Evolutionary conservation across 1,140 invertebrate species (phyloP), one percentile per base, ranked within the genome.

Genomic region (Ptiloglossa arizonensis): DNA sequence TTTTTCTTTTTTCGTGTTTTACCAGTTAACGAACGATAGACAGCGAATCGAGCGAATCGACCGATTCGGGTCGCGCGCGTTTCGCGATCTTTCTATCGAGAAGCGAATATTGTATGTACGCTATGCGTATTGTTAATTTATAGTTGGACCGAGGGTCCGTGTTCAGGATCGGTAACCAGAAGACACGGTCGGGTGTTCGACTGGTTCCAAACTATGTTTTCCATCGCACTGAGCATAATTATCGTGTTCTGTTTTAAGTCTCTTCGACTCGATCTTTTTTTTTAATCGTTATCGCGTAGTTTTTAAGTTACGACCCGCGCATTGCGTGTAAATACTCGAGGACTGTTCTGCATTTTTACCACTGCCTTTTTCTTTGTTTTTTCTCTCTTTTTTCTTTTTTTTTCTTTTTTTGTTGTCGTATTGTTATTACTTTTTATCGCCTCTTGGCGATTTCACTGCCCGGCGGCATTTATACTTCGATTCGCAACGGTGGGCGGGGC

Each of bases 291-390:
- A 24, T 29, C 52, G 9, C 19, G 4, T 62, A 62, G 59, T 38
- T 22, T 35, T 44, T 62, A 62, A 41, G 59, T 62, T 62, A 22
- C 35, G n/a, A 62, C 22, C 32, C 1, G 4, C 9, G 1, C 5
- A 9, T 62, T 19, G 11, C 57, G 57, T 38, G 35, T 41, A 41
- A 41, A 62, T 62, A 62, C 35, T 62, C 35, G 6, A 44, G 8
- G 32, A 62, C 19, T 62, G 22, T 62, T 5, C n/a, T 62, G 35
- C 35, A 41, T 62, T 62, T 52, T 60, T 41, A 62, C 22, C 59
- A 62, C 59, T 62, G 59, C 59, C 59, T 62, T 62, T 35, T 41
- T 35, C n/a, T 60, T 41, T 15, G 32, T 41, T 41, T 41, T 41
- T 41, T n/a, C n/a, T n/a, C n/a, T n/a, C 59, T 62, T 62, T 35